A percentile compares a stretch with the other conserved stretches of the same genome.
phyloP scores from a whole-genome alignment of 1,140 invertebrate genomes.

The Megathymus violae region DNA sequence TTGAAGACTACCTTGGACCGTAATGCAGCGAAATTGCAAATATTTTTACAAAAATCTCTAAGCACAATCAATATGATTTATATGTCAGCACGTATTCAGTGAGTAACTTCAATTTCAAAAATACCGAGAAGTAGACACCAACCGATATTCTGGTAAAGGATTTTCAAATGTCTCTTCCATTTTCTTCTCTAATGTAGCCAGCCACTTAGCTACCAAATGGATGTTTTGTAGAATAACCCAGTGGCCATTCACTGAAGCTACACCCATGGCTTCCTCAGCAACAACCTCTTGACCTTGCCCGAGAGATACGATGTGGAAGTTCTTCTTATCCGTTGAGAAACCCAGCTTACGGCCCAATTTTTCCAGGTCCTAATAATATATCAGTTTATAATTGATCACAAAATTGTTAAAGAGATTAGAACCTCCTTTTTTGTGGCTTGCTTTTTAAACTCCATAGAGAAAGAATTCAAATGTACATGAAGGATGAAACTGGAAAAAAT shows the following conservation, averaged over 20 bases:
- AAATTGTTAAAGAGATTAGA: no score
- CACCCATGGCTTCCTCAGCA: conserved; percentile 93
- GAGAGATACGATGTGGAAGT: conserved; percentile 96
- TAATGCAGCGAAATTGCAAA: no score
- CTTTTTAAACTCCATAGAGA: no score
- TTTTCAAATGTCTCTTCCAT: conserved; percentile 91
- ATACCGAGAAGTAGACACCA: conserved; percentile 10
- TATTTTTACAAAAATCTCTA: no score
- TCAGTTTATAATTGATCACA: no score
- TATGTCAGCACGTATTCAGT: no score
- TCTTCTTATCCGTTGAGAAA: conserved; percentile 91
- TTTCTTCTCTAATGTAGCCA: conserved; percentile 94
- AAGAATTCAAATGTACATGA: no score
- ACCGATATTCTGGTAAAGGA: conserved; percentile 88
- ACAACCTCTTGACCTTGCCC: conserved; percentile 97
- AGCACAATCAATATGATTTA: no score
- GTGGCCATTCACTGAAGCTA: conserved; percentile 91
- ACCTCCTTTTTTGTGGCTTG: no score
- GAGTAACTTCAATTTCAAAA: no score
- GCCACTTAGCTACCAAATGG: conserved; percentile 95
- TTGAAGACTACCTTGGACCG: no score
- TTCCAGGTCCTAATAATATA: conserved; percentile 72
- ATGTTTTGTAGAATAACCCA: conserved; percentile 98
- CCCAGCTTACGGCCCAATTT: conserved; percentile 86
- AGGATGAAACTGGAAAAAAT: no score